Base-by-base conservation (phyloP, 2,888 invertebrate genomes). In the Cataglyphis livida region DNA sequence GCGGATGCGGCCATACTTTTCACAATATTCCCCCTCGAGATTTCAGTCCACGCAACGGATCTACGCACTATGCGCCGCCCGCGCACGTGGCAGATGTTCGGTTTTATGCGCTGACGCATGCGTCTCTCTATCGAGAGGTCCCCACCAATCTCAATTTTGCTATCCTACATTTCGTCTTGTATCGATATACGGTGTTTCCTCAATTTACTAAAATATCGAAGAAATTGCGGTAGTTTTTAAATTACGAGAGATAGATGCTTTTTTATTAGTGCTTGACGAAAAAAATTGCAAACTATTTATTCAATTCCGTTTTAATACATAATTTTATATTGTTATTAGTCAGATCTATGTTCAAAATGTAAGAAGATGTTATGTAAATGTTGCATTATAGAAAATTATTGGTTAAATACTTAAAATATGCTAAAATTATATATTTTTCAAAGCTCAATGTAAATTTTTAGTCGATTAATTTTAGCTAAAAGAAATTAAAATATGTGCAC, bases 81-180 rank as follows among this genome's bases (percentile, higher is more conserved):
- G 91, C 92, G 91, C 92, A 92, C 91, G 90, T 90, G 91, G 89
- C 92, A 93, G 91, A 93, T 93, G 92, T 91, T 91, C 87, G 82
- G 74, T 88, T 89, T 90, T 89, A 88, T 81, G 81, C 78, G 62
- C 71, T 86, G 85, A 91, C 91, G 92, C 92, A 91, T 91, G 90
- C 91, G 90, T 90, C 64, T n/a, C 1, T 65, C 62, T 61, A 62
- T 65, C 70, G 25, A 66, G 70, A 54, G 25, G 28, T 51, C 76
- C 82, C 85, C 78, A 81, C 87, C 82, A 64, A 59, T 68, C 75
- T 18, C 68, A 51, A 66, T 70, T 59, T 76, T 57, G 28, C 73
- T 71, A 59, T 83, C 78, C 82, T 83, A 57, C 10, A 7, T 35
- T n/a, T 65, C 44, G 59, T 54, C 48, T 59, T 25, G 21, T 64